Conservation (phyloP, 2,113 vertebrate species). For the Cranoglanis bouderius region DNA sequence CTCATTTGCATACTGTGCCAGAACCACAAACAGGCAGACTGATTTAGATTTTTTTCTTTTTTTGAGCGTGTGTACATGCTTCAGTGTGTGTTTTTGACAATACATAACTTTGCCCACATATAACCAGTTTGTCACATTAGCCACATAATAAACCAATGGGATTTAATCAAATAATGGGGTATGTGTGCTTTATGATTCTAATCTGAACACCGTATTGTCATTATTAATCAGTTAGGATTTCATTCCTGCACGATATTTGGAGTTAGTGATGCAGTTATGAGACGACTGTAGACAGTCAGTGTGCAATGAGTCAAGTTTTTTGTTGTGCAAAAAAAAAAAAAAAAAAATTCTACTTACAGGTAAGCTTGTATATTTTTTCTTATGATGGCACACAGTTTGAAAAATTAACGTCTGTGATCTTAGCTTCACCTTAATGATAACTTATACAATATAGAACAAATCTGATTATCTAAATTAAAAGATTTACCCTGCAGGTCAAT, state of each 20-base stretch:
- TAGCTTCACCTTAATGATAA: background rate
- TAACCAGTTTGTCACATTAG: constrained; percentile 53
- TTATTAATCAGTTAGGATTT: background rate
- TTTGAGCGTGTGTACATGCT: constrained; percentile 9
- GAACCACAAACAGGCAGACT: constrained; percentile 38
- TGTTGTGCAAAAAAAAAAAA: background rate
- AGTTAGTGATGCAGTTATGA: background rate
- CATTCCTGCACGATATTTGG: background rate
- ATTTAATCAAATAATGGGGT: constrained; percentile 35
- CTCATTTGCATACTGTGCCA: constrained; percentile 35
- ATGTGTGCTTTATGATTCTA: background rate
- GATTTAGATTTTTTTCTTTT: background rate
- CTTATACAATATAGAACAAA: background rate
- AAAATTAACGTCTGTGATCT: background rate
- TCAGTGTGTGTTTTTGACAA: constrained; percentile 19
- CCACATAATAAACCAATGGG: constrained; percentile 55
- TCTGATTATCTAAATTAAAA: background rate
- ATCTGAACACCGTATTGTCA: background rate
- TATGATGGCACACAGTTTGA: background rate
- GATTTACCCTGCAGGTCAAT: background rate
- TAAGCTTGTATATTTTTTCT: background rate
- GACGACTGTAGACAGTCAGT: background rate
- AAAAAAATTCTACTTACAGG: background rate
- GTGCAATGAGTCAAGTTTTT: background rate
- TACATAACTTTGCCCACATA: constrained; percentile 44